Evolutionary conservation across 1,140 invertebrate genomes (phyloP).

Genomic region (Cyclargus thomasi): DNA sequence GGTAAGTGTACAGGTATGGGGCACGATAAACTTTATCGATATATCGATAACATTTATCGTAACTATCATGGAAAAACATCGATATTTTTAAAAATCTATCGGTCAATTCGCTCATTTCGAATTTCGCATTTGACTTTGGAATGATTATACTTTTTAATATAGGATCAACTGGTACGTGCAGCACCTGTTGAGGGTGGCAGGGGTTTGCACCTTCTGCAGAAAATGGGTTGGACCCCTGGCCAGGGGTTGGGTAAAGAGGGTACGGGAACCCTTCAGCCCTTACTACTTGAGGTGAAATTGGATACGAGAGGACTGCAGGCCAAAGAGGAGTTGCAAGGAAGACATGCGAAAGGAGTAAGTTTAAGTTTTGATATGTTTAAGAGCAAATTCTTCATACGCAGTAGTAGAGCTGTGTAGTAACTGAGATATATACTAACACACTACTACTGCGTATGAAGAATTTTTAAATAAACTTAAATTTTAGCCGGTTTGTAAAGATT

Average conservation of each 20-base stretch:
- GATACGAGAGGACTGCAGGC: conserved; percentile 91
- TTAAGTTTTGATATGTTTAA: too few species aligned
- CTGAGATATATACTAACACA: too few species aligned
- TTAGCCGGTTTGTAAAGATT: too few species aligned
- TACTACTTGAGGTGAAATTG: conserved; percentile 93
- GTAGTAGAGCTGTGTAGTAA: too few species aligned
- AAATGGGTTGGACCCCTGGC: conserved; percentile 98
- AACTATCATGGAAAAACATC: background rate
- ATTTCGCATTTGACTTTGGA: conserved; percentile 22
- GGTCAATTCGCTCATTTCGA: conserved; percentile 9
- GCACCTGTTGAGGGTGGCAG: conserved; percentile 92
- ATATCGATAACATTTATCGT: conserved; percentile 7
- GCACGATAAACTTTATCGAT: conserved; percentile 5
- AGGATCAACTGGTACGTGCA: conserved; percentile 91
- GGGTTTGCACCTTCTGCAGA: conserved; percentile 96
- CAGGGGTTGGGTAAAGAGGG: conserved; percentile 96
- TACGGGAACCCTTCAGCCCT: conserved; percentile 90
- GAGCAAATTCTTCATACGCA: too few species aligned
- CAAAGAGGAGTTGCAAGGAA: conserved; percentile 78
- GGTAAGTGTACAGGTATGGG: conserved; percentile 10
- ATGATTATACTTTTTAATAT: conserved; percentile 37
- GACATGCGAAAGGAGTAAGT: conserved; percentile 51
- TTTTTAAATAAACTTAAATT: too few species aligned
- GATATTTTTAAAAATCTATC: background rate
- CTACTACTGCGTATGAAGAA: too few species aligned